Evolutionary conservation across 2,113 vertebrate genomes (phyloP), one percentile per base, ranked within the genome.

Genomic region (Chionomys nivalis): DNA sequence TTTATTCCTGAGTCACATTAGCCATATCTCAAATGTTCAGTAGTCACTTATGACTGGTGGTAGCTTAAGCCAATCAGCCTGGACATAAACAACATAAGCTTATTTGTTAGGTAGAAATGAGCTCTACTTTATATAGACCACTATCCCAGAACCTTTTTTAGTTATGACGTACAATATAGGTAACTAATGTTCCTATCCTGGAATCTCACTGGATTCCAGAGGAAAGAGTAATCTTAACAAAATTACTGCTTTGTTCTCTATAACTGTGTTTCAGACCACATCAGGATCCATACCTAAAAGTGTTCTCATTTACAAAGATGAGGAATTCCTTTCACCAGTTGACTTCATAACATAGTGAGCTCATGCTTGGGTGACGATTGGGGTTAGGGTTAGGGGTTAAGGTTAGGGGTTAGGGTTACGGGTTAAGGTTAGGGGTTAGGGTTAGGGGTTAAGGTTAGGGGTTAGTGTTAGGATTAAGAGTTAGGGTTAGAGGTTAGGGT

Each of bases 61-160:
- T 75, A 76, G 90, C 0, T 0, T 44, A 0, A 93, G n/a, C 6
- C 33, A 3, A n/a, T 58, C 52, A 83, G 11, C 39, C 10, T 2
- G 17, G 17, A 28, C 73, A 12, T 11, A 65, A 28, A 72, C 7
- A 0, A 31, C 17, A 1, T 33, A 58, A 78, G 19, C 19, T 44
- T 39, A 17, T 76, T 87, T 89, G n/a, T 66, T 92, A 86, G 31
- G 52, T 81, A 17, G 89, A 94, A 94, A 68, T 65, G 44, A 79
- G 24, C 39, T 44, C 23, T 68, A 55, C 12, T 91, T 1, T 55
- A 8, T 82, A 70, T 72, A 70, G 16, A 66, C 6, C 23, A 66
- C 36, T 86, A 31, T 82, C 21, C 9, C 31, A 72, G 14, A 63
- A 28, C 3, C 16, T 33, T 42, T 61, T 94, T 82, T 9, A 75